A percentile compares a stretch with the other conserved stretches of the same genome.
phyloP scores from a whole-genome alignment of 2,888 invertebrate genomes.

The Rosalia funebris region DNA sequence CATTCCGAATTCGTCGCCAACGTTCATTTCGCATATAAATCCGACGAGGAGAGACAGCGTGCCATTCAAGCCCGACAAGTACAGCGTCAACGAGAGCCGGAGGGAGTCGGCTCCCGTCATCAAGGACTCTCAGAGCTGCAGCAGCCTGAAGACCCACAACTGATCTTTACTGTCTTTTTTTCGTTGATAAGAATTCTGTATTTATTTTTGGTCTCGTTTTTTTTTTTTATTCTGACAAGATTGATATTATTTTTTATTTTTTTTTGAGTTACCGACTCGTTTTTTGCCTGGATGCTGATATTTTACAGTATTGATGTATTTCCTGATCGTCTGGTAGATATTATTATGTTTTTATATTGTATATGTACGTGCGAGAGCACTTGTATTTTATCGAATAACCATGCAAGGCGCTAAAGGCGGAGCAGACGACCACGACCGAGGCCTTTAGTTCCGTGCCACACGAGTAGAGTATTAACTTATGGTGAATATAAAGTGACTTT shows the following conservation, averaged over 20 bases:
- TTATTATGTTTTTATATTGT: constrained; percentile 7
- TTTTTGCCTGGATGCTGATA: not conserved
- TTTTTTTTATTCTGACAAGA: constrained; percentile 14
- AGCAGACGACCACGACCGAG: not conserved
- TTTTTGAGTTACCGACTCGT: constrained; percentile 12
- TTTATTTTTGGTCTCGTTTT: constrained; percentile 20
- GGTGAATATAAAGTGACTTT: not conserved
- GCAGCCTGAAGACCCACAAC: constrained; percentile 53
- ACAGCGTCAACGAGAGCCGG: constrained; percentile 49
- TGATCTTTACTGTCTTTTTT: constrained; percentile 30
- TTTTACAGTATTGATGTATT: constrained; percentile 9
- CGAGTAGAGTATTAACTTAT: too few relatives aligned
- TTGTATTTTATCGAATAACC: not conserved
- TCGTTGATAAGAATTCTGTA: constrained; percentile 5
- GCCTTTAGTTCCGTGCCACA: not conserved
- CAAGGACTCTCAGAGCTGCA: constrained; percentile 64
- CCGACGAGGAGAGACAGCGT: constrained; percentile 64
- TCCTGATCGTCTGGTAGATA: not conserved
- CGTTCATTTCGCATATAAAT: constrained; percentile 63
- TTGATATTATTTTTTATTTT: constrained; percentile 26
- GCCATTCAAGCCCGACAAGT: constrained; percentile 55
- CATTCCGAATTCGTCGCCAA: constrained; percentile 52
- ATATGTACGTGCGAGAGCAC: not conserved
- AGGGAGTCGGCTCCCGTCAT: constrained; percentile 60
- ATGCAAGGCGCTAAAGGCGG: too few relatives aligned